Conservation (phyloP, 2,797 vertebrate genomes). For the Mareca strepera region DNA sequence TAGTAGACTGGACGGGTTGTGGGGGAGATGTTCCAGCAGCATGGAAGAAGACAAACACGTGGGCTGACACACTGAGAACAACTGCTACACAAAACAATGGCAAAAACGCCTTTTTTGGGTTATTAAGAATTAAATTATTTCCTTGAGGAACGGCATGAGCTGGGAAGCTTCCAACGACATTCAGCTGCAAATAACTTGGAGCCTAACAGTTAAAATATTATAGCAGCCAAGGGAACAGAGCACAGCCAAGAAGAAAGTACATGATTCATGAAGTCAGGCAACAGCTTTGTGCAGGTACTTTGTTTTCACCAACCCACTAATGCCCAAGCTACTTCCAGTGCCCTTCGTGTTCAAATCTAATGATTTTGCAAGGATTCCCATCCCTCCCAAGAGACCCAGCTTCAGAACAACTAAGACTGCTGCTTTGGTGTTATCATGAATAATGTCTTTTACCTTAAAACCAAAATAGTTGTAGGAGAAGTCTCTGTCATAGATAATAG, state of each 20-base stretch:
- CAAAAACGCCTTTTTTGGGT: not conserved
- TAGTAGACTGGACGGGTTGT: not conserved
- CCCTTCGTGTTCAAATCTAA: not conserved
- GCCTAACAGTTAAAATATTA: not conserved
- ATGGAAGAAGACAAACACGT: fast-evolving
- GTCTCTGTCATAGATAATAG: slow-evolving; percentile 95
- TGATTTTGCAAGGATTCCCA: not conserved
- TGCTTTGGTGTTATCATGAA: too few species aligned
- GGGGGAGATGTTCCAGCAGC: not conserved
- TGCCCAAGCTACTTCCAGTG: not conserved
- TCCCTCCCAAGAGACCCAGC: not conserved
- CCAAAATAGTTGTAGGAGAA: slow-evolving; percentile 99
- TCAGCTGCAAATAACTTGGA: not conserved
- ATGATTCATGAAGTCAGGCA: fast-evolving
- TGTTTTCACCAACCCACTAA: not conserved
- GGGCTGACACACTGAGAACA: not conserved
- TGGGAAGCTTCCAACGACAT: not conserved
- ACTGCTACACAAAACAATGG: not conserved
- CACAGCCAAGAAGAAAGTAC: not conserved
- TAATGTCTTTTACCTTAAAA: slow-evolving; percentile 86
- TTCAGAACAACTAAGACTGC: not conserved
- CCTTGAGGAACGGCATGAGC: not conserved
- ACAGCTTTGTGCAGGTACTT: not conserved
- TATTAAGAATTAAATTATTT: not conserved
- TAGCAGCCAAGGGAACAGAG: not conserved